Percentiles rank a stretch among this genome's conserved stretches.
phyloP scores from a whole-genome alignment of 2,113 vertebrate genomes.

The Panthera leo region DNA sequence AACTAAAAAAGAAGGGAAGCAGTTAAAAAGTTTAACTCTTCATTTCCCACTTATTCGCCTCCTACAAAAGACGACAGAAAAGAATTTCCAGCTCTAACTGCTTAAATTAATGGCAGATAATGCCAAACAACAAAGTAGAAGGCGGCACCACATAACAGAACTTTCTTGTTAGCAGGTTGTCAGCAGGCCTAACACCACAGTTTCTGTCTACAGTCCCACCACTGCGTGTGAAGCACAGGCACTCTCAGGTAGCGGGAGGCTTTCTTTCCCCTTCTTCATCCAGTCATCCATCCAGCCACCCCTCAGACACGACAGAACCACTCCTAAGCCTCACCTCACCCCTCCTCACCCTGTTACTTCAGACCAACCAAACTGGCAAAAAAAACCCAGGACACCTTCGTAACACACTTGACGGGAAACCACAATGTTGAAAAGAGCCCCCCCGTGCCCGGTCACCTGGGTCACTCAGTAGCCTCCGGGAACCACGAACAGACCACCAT shows the following conservation, averaged over 20 bases:
- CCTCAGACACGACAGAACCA: background rate
- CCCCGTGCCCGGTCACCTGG: background rate
- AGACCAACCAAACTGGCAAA: background rate
- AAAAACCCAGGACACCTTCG: background rate
- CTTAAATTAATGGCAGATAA: background rate
- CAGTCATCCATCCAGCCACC: background rate
- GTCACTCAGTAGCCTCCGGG: background rate
- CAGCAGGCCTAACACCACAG: background rate
- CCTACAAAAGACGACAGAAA: background rate
- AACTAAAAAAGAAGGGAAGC: background rate
- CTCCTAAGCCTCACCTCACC: background rate
- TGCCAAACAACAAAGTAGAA: background rate
- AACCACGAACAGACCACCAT: background rate
- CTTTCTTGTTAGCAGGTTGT: background rate
- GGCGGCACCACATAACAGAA: background rate
- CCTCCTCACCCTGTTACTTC: background rate
- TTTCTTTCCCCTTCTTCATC: background rate
- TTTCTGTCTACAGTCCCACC: background rate
- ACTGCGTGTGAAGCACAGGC: background rate
- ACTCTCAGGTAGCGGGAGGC: rapidly evolving
- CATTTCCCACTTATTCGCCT: background rate
- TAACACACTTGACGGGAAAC: background rate
- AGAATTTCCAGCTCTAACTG: conserved; percentile 5
- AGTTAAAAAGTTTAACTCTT: background rate
- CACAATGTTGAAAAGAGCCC: background rate